Evolutionary conservation across 2,797 vertebrate genomes (phyloP).

Genomic region (Falco columbarius): DNA sequence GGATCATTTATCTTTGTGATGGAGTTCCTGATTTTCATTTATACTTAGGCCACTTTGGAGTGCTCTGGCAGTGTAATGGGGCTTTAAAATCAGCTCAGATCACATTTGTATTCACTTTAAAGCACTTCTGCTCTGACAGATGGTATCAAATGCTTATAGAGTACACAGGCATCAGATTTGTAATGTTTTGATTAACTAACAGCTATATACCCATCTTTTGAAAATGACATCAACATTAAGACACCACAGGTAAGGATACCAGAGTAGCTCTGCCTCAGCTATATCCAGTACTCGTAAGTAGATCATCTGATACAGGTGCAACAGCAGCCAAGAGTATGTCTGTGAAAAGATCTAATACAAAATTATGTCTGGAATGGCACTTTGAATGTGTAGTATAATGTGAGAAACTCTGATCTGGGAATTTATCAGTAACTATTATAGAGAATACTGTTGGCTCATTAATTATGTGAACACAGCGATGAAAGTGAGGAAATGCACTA

Average conservation of each 20-base stretch:
- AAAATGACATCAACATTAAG: neutral
- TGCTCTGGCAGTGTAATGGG: neutral
- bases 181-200: neutral
- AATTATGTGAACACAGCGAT: neutral
- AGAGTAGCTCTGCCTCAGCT: neutral
- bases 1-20: constrained; percentile 8
- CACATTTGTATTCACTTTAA: neutral
- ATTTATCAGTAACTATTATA: neutral
- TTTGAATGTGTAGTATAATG: neutral
- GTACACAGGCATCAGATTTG: neutral
- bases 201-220: neutral
- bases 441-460: neutral
- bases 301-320: neutral
- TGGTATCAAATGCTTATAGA: neutral
- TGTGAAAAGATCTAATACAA: neutral
- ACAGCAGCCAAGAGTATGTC: neutral
- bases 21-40: constrained; percentile 22
- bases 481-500: neutral
- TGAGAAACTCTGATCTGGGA: neutral
- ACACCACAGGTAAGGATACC: neutral
- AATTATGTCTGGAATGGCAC: neutral
- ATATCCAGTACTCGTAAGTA: neutral
- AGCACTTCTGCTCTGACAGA: constrained; percentile 1
- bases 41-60: neutral
- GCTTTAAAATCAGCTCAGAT: constrained; percentile 21